Base-by-base conservation (phyloP, 2,888 invertebrate genomes). In the Labia minor region DNA sequence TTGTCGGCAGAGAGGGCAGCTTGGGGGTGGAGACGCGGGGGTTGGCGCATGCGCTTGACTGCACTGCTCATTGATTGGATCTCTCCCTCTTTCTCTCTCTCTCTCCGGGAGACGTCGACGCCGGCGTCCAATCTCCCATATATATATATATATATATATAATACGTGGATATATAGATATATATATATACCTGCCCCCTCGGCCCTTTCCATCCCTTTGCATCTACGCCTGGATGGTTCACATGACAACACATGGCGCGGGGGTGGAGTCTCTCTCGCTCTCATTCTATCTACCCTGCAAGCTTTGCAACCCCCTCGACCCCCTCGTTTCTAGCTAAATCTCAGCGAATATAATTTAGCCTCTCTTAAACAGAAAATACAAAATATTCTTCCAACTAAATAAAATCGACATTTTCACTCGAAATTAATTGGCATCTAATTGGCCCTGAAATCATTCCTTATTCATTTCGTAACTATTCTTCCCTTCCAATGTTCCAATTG, bases 51-150 rank as follows among this genome's bases (percentile, higher is more conserved):
- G 49, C 49, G 49, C 49, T 49, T 49, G 49, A 49, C 49, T 49
- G 49, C 49, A 49, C 49, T 49, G 49, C 49, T 49, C 49, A 49
- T 49, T 49, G 49, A 49, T 49, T 49, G 49, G 49, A 49, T 49
- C 49, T 49, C 49, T 14, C 33, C 11, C 6, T 33, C 33, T 33
- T 11, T 33, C 33, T 49, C 49, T 49, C 49, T n/a, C 49, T 49
- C 4, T 49, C 49, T 49, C 49, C 14, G 14, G 49, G 49, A 49
- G 49, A 33, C 33, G 33, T 8, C 33, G 33, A 49, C 49, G 49
- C 49, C 49, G 49, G 49, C 49, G 49, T 49, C 14, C 49, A 10
- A 49, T 33, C 33, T 33, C 6, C 33, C 16, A 49, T 49, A 4
- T 14, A 4, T 49, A 49, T 49, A 49, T 4, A 49, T 49, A 49